Evolutionary conservation across 1,140 invertebrate species (phyloP).

Genomic region (Tetragnatha versicolor): DNA sequence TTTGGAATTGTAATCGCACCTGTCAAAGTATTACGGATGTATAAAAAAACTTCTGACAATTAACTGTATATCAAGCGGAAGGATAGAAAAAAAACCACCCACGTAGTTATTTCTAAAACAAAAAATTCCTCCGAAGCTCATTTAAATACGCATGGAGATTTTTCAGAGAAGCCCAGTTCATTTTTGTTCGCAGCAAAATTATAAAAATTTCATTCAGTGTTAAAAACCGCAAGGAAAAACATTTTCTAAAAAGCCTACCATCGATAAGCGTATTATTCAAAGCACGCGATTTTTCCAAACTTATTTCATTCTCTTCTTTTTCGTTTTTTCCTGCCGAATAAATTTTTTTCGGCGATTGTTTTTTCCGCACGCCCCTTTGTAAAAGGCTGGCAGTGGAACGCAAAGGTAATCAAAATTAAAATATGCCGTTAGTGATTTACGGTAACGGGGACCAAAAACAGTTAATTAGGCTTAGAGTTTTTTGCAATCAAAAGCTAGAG

Average conservation of each 20-base stretch:
- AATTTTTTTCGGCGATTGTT: conserved; percentile 7
- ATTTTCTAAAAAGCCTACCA: conserved; percentile 24
- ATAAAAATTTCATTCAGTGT: conserved; percentile 49
- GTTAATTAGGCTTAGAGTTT: conserved; percentile 52
- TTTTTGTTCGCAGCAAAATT: too few relatives aligned
- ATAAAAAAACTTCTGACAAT: too few relatives aligned
- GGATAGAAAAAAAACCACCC: too few relatives aligned
- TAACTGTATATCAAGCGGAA: too few relatives aligned
- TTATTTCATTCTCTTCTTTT: conserved; percentile 6
- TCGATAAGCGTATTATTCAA: conserved; percentile 50
- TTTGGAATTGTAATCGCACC: too few relatives aligned
- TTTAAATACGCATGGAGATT: too few relatives aligned
- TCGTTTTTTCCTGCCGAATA: background rate
- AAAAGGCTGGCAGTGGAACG: background rate
- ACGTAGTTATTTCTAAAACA: too few relatives aligned
- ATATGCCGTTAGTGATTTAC: conserved; percentile 53
- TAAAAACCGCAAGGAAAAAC: conserved; percentile 33
- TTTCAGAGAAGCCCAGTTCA: too few relatives aligned
- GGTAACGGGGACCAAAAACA: conserved; percentile 51
- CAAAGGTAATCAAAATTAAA: conserved; percentile 54
- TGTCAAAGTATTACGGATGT: too few relatives aligned
- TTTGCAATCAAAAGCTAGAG: background rate
- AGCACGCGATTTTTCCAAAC: conserved; percentile 23
- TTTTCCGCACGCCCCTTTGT: background rate
- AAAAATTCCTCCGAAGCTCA: too few relatives aligned